phyloP scores from a whole-genome alignment of 2,888 invertebrate genomes.

The Lochmaea capreae region DNA sequence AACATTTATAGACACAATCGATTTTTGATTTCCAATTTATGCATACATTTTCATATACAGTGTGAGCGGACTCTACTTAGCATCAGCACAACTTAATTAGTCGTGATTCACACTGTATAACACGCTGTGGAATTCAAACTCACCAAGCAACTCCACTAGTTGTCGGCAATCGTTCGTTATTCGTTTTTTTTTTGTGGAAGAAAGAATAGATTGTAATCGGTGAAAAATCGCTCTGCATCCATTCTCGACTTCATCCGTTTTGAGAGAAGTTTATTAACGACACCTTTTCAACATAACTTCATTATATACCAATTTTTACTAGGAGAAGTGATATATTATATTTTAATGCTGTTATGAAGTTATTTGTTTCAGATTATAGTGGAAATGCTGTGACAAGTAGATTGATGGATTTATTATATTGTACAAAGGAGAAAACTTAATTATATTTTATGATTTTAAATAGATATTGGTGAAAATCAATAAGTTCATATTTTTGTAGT shows the following conservation, averaged over 20 bases:
- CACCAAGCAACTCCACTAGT: background rate
- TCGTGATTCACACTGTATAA: background rate
- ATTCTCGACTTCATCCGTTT: slow-evolving; percentile 1
- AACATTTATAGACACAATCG: no score
- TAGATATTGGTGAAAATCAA: no score
- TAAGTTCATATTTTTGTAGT: no score
- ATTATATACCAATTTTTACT: slow-evolving; percentile 7
- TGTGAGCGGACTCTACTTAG: no score
- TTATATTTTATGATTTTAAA: no score
- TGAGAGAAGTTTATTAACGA: slow-evolving; percentile 11
- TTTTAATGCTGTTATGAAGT: background rate
- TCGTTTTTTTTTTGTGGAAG: slow-evolving; percentile 5
- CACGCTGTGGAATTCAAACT: background rate
- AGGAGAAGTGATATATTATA: background rate
- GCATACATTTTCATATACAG: no score
- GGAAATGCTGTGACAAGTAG: no score
- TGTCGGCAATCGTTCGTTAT: slow-evolving; percentile 15
- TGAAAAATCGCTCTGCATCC: slow-evolving; percentile 12
- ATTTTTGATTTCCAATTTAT: no score
- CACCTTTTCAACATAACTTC: background rate
- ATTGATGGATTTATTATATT: no score
- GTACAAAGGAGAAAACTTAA: no score
- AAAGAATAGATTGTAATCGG: slow-evolving; percentile 16
- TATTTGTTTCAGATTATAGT: background rate
- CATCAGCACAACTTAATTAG: no score